These are phyloP conservation scores for Orchestia grillus DNA, from an alignment of 1,140 invertebrate genomes.

Conservation along the genomic window DNA sequence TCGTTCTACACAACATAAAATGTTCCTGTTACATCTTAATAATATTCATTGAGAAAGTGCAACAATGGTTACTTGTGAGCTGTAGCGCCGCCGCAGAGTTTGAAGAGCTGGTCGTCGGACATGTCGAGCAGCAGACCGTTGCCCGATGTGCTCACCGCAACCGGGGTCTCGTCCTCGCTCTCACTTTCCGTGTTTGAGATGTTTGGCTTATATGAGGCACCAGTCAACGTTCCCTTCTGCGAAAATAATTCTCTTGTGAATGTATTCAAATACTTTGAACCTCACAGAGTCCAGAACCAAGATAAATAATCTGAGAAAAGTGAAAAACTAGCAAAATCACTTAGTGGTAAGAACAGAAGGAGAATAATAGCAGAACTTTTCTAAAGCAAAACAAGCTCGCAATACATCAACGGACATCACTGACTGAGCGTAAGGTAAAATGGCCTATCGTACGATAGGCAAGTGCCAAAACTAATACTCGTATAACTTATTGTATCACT, in stretches of 20 bases:
- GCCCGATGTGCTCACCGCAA: background rate
- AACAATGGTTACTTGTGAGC: background rate
- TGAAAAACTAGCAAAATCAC: too few species aligned
- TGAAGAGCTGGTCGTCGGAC: slow-evolving; percentile 29
- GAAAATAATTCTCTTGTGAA: background rate
- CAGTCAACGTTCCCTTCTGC: background rate
- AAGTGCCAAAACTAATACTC: too few species aligned
- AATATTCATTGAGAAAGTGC: background rate
- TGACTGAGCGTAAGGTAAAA: too few species aligned
- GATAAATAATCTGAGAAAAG: background rate
- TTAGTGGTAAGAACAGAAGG: too few species aligned
- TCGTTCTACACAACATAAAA: too few species aligned
- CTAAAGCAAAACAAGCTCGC: too few species aligned
- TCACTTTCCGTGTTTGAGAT: slow-evolving; percentile 15
- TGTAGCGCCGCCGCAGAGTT: slow-evolving; percentile 42
- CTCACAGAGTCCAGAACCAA: background rate
- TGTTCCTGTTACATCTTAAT: too few species aligned
- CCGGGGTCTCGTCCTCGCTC: background rate
- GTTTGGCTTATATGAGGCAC: background rate
- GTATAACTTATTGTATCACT: too few species aligned
- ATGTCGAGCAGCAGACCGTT: slow-evolving; percentile 23
- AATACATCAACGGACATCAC: too few species aligned
- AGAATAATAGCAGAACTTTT: too few species aligned
- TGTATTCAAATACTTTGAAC: background rate
- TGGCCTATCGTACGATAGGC: too few species aligned